Conservation (phyloP, 1,140 invertebrate genomes). For the Sarcophaga peregrina region DNA sequence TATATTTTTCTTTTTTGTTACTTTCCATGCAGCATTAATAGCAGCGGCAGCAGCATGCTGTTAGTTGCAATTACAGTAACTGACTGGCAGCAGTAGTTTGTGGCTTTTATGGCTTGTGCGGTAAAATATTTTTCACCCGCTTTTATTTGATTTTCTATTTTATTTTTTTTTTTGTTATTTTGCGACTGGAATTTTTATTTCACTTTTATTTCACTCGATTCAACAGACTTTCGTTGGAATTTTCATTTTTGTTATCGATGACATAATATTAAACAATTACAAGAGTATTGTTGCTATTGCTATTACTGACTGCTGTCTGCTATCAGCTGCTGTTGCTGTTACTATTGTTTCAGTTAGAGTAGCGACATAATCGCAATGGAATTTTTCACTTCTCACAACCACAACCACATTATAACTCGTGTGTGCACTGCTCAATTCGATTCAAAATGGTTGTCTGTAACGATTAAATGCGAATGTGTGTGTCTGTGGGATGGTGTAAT, state of each 20-base stretch:
- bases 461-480: not conserved
- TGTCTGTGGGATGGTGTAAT: not conserved
- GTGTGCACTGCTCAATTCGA: too few relatives aligned
- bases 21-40: not conserved
- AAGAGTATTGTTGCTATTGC: too few relatives aligned
- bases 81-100: slow-evolving; percentile 1
- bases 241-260: slow-evolving; percentile 1
- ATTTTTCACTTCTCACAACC: not conserved
- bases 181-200: not conserved
- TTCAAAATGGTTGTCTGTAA: not conserved
- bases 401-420: too few relatives aligned
- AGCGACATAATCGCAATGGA: not conserved
- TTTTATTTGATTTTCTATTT: not conserved
- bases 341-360: not conserved
- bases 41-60: not conserved
- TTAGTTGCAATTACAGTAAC: not conserved
- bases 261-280: slow-evolving; percentile 7
- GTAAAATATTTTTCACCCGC: slow-evolving; percentile 8
- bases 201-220: not conserved
- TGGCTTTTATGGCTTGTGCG: not conserved
- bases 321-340: not conserved
- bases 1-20: not conserved
- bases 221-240: not conserved
- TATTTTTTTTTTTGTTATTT: not conserved
- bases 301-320: too few relatives aligned